Base-by-base conservation (phyloP, 2,888 invertebrate genomes). In the Andrena trimmerana region DNA sequence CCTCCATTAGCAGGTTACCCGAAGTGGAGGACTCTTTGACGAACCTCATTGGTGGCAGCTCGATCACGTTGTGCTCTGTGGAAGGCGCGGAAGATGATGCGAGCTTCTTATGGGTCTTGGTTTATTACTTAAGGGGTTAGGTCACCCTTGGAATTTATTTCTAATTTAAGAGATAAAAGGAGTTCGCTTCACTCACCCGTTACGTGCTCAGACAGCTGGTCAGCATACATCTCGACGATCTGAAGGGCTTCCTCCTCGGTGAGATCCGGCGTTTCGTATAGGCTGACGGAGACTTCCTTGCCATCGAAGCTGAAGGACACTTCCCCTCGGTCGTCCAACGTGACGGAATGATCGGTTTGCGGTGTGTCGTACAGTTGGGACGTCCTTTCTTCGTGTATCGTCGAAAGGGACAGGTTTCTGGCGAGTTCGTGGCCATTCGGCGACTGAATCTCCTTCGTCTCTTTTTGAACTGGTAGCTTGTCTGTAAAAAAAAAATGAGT, bases 171-270 rank as follows among this genome's bases (percentile, higher is more conserved):
- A 8, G 3, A 20, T 20, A 20, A 20, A 20, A 20, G 20, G 20
- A 57, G 10, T 36, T 36, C 24, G 1, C 20, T n/a, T 3, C 36
- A 67, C 68, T 92, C 92, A 96, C 96, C 96, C 86, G 96, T 95
- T 13, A 98, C 97, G 92, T 98, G 97, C 94, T 98, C 98, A 0
- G 98, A 98, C 77, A 98, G 95, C 94, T 98, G 98, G 92, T 98
- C 98, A 0, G 98, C 98, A 91, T 98, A 98, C 98, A 98, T 98
- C 95, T 98, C 98, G 0, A 98, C 97, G 90, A 98, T 98, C 94
- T 98, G 97, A 48, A 98, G 95, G 0, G 98, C 98, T 94, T 98
- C 98, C 93, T 98, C 98, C 94, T 98, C 98, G 0, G 98, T 98
- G 68, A 98, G 95, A 94, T 98, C 98, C 0, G 98, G 98, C 0